phyloP scores from a whole-genome alignment of 2,888 invertebrate genomes.

The Ophioninae sp. region DNA sequence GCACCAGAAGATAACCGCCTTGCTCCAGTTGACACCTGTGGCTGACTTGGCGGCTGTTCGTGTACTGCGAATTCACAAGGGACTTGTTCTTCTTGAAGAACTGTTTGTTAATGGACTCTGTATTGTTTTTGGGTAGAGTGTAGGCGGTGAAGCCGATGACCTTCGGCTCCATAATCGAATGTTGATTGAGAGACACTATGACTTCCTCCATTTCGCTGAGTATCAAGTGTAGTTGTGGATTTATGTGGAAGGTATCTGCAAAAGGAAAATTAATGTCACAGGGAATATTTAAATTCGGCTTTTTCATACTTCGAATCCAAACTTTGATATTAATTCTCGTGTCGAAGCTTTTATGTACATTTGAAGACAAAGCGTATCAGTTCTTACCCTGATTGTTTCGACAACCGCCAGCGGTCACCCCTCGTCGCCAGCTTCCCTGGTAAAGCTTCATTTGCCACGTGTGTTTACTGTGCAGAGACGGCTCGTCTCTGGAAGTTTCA shows the following conservation, averaged over 20 bases:
- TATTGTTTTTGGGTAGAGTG: constrained; percentile 86
- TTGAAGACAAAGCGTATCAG: background rate
- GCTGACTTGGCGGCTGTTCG: constrained; percentile 94
- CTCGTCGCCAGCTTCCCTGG: constrained; percentile 93
- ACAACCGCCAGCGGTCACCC: constrained; percentile 95
- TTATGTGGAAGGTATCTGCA: constrained; percentile 93
- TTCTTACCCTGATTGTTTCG: constrained; percentile 89
- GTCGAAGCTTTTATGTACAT: background rate
- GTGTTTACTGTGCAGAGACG: constrained; percentile 88
- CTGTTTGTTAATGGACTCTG: constrained; percentile 89
- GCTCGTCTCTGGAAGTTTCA: constrained; percentile 93
- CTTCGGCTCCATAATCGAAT: constrained; percentile 95
- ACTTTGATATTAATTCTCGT: background rate
- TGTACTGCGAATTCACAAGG: constrained; percentile 93
- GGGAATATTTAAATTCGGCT: background rate
- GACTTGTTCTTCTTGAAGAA: constrained; percentile 94
- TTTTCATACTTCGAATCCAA: background rate
- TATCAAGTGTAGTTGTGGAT: constrained; percentile 92
- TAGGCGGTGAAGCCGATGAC: constrained; percentile 94
- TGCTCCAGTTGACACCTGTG: constrained; percentile 90
- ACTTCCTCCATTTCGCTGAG: constrained; percentile 91
- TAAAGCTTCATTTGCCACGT: constrained; percentile 95
- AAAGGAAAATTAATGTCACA: background rate
- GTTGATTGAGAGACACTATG: constrained; percentile 93
- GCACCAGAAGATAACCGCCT: constrained; percentile 92